Conservation (phyloP, 2,888 invertebrate species). For the Oligia latruncula region DNA sequence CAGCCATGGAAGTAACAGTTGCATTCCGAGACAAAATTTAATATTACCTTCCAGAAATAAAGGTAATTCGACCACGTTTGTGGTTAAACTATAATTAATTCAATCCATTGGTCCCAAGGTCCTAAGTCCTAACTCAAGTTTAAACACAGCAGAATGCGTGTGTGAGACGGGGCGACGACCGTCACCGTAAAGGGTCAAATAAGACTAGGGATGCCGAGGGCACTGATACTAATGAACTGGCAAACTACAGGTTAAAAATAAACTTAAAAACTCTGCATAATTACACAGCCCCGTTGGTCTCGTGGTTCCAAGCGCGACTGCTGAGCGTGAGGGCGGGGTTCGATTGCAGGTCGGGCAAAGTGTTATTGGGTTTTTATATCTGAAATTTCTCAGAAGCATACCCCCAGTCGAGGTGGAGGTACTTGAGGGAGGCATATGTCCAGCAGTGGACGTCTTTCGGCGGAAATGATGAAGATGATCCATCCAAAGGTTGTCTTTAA, state of each 20-base stretch:
- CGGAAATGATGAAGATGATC: too few species aligned
- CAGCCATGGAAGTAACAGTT: not conserved
- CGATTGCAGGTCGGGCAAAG: too few species aligned
- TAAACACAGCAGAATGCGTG: conserved; percentile 8
- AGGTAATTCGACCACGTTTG: not conserved
- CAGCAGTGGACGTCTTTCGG: too few species aligned
- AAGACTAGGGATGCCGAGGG: conserved; percentile 23
- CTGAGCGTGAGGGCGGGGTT: too few species aligned
- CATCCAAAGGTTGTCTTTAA: too few species aligned
- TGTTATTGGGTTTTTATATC: too few species aligned
- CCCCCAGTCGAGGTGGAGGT: too few species aligned
- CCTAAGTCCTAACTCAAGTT: not conserved
- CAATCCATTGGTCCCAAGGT: conserved; percentile 10
- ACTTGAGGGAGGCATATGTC: too few species aligned
- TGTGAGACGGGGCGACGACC: conserved; percentile 36
- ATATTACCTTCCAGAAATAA: not conserved
- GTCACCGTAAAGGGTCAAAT: conserved; percentile 48
- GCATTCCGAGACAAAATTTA: not conserved
- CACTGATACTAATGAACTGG: conserved; percentile 12
- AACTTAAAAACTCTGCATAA: not conserved
- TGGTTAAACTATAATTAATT: conserved; percentile 4
- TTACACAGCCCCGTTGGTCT: not conserved
- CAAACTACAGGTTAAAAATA: not conserved
- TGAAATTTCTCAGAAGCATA: too few species aligned
- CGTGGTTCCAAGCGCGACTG: too few species aligned